Base-by-base conservation (phyloP, 1,140 invertebrate species). In the Hycleus cichorii region DNA sequence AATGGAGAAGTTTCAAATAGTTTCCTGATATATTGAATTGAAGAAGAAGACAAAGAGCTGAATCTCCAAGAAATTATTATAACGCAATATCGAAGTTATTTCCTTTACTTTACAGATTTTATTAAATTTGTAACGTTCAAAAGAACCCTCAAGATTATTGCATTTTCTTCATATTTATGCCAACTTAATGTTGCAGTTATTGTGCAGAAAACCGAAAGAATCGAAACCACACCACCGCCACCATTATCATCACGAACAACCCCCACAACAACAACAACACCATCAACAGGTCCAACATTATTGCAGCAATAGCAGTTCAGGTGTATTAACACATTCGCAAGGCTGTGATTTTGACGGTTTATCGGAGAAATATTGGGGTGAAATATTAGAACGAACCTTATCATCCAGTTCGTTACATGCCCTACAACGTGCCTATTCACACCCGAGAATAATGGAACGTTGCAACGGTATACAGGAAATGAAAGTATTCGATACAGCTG, bases 351-450 rank as follows among this genome's bases (percentile, higher is more conserved):
- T 85, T 49, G 84, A 86, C 66, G 83, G 83, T 3, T 75, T 86
- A 1, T 83, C 84, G n/a, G 85, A 87, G 69, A 86, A 87, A 72
- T 86, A 87, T 67, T 87, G 85, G 85, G 85, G 85, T 26, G 84
- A 87, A 75, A 87, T 87, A 61, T 72, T 87, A 32, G 85, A 87
- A 69, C 75, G 85, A 9, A 87, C 85, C 1, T 80, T 86, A 7
- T 86, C 84, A 32, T 84, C 83, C 2, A 82, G 77, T 54, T 86
- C 84, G 43, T 73, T 87, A 9, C 84, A 85, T 67, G 81, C 80
- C 26, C 77, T 85, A 53, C 83, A 84, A 52, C 54, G 67, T 7
- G 62, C 70, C 5, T 73, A 70, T 55, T 51, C 60, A 3, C 64
- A 66, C 24, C 58, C 62, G 2, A 52, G 57, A 32, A 32, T 42